Conservation (phyloP, 2,113 vertebrate genomes). For the Telmatochromis brichardi region DNA sequence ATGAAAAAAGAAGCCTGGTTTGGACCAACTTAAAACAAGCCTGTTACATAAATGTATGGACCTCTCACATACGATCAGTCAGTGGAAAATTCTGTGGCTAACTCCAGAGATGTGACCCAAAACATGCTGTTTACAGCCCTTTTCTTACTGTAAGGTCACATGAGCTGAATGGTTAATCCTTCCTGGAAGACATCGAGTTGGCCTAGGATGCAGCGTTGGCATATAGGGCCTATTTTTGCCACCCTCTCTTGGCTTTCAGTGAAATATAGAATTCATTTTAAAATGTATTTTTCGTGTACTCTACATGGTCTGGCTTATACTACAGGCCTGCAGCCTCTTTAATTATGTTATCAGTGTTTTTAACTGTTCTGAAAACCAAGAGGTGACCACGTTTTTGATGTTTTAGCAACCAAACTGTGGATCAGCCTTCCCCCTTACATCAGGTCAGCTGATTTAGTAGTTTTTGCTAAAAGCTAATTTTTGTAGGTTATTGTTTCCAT, state of each 20-base stretch:
- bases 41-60: constrained; percentile 54
- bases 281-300: neutral
- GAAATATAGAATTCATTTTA: neutral
- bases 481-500: neutral
- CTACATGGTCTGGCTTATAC: neutral
- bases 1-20: constrained; percentile 51
- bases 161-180: constrained; percentile 8
- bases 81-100: constrained; percentile 45
- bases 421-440: neutral
- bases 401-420: neutral
- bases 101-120: constrained; percentile 14
- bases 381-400: neutral
- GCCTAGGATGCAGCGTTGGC: neutral
- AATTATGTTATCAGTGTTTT: neutral
- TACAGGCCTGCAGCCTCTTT: neutral
- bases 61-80: constrained; percentile 35
- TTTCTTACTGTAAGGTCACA: constrained; percentile 27
- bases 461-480: neutral
- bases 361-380: neutral
- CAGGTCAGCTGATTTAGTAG: neutral
- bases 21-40: constrained; percentile 65
- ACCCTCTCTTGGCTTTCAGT: neutral
- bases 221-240: neutral
- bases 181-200: neutral
- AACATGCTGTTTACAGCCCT: neutral